Percentiles rank a stretch among this genome's conserved stretches.
These are phyloP conservation scores for Tretioscincus oriximinensis DNA, from an alignment of 2,113 vertebrate species.

Conservation along the genomic window DNA sequence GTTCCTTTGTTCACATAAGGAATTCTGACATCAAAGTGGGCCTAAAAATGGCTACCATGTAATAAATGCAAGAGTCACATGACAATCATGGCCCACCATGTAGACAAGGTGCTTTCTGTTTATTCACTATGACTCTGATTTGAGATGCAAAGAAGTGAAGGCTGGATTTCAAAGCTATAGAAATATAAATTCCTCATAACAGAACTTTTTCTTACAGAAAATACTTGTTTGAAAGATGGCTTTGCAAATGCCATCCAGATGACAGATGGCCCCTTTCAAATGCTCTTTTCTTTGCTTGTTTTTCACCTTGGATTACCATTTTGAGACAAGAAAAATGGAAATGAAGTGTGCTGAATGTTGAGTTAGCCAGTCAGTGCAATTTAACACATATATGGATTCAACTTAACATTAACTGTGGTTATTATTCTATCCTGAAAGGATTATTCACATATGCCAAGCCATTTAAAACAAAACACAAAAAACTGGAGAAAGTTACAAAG, in stretches of 20 bases:
- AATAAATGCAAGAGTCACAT: background rate
- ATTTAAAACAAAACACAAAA: background rate
- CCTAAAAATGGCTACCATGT: background rate
- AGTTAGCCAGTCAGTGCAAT: background rate
- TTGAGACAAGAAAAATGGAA: background rate
- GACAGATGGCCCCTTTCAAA: background rate
- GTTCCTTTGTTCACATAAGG: background rate
- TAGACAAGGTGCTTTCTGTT: background rate
- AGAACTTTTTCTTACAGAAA: background rate
- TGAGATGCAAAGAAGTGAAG: background rate
- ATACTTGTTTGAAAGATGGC: background rate
- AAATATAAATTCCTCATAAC: background rate
- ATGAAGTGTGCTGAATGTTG: background rate
- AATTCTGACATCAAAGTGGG: background rate
- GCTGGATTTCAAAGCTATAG: background rate
- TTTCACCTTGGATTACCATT: slow-evolving; percentile 1
- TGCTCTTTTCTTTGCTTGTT: background rate
- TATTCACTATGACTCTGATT: background rate
- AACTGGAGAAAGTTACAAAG: background rate
- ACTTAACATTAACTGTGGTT: background rate
- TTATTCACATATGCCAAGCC: background rate
- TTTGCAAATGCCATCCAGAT: background rate
- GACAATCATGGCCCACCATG: background rate
- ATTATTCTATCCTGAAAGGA: background rate
- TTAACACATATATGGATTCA: background rate